Evolutionary conservation across 2,113 vertebrate genomes (phyloP).

Genomic region (Ibidorhyncha struthersii): DNA sequence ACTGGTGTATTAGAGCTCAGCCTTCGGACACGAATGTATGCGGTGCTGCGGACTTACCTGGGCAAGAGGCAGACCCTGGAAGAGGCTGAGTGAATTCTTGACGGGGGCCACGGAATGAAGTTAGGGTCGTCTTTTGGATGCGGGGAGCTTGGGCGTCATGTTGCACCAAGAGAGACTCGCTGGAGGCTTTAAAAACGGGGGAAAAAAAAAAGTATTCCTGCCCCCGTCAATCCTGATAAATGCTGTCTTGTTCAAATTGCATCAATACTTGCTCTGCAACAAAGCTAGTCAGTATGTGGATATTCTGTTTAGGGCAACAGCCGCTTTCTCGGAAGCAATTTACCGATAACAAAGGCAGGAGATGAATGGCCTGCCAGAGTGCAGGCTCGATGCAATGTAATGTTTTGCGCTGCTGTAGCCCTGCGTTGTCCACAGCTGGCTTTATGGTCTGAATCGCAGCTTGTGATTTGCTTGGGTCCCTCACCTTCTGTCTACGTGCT

Average conservation of each 20-base stretch:
- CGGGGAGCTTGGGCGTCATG: neutral
- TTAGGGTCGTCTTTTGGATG: neutral
- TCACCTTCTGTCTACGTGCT: neutral
- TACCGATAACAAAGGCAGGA: conserved; percentile 1
- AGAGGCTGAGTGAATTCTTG: neutral
- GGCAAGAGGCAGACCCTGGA: neutral
- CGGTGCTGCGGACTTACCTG: neutral
- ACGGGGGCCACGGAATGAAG: fast-evolving
- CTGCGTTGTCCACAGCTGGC: neutral
- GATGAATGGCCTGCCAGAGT: neutral
- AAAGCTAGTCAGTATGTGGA: neutral
- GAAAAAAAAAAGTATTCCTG: neutral
- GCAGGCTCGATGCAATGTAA: neutral
- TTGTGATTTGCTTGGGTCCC: neutral
- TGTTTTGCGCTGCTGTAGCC: neutral
- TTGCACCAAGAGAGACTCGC: neutral
- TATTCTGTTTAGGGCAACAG: neutral
- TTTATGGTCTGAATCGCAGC: neutral
- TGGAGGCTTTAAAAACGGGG: neutral
- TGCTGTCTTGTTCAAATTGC: neutral
- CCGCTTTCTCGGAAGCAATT: neutral
- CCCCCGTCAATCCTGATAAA: neutral
- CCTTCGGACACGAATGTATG: fast-evolving
- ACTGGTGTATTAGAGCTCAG: neutral
- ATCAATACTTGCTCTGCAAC: neutral